Percentiles rank a stretch among this genome's conserved stretches.
phyloP scores from a whole-genome alignment of 2,797 vertebrate species.

The Poecilia gillii region DNA sequence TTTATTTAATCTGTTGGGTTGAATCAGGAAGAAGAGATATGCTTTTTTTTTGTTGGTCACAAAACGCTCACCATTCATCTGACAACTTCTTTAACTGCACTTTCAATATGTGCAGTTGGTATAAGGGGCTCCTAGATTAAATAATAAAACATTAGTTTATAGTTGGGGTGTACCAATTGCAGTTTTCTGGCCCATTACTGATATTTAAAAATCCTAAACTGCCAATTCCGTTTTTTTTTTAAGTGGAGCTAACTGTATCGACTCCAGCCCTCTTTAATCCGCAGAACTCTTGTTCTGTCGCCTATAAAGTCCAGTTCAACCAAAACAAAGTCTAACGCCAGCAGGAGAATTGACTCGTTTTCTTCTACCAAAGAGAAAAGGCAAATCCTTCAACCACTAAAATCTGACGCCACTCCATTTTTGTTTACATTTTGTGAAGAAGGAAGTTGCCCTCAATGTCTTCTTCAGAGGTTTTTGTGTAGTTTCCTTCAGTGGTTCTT shows the following conservation, averaged over 20 bases:
- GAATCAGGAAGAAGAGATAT: background rate
- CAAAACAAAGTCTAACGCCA: no score
- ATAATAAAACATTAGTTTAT: background rate
- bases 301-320: no score
- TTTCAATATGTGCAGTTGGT: background rate
- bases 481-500: no score
- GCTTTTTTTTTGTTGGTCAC: background rate
- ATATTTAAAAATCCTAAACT: background rate
- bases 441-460: no score
- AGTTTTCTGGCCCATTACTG: background rate
- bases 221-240: background rate
- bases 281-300: no score
- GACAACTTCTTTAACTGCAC: background rate
- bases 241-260: background rate
- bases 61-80: background rate
- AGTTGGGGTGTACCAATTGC: background rate
- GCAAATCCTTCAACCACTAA: no score
- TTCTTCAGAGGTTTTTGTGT: no score
- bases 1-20: conserved; percentile 3
- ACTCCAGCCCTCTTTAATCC: no score
- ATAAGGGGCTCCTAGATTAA: background rate
- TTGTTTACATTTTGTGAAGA: no score
- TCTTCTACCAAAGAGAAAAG: no score
- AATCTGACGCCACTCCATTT: no score
- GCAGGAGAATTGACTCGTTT: no score